These are phyloP conservation scores for Rhinopomastus cyanomelas DNA, from an alignment of 2,113 vertebrate genomes.

Conservation along the genomic window DNA sequence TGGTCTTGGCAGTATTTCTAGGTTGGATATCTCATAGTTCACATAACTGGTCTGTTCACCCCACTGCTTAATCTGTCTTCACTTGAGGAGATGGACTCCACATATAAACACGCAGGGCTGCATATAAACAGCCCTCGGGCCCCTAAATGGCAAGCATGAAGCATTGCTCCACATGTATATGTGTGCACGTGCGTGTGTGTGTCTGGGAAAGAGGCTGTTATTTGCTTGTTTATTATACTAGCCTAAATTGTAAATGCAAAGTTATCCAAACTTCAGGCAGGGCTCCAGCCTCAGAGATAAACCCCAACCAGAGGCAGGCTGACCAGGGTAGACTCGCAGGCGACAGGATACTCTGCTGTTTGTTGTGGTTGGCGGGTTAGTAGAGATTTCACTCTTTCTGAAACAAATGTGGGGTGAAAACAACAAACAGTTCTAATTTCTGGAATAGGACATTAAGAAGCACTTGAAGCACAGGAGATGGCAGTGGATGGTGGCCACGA, in stretches of 20 bases:
- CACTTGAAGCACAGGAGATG: rapidly evolving
- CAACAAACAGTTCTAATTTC: not conserved
- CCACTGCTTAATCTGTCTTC: conserved; percentile 65
- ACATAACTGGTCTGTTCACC: conserved; percentile 58
- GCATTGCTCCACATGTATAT: not conserved
- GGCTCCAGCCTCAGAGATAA: not conserved
- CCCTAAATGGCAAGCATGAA: not conserved
- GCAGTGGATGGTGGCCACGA: not conserved
- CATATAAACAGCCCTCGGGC: conserved; percentile 50
- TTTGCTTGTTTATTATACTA: not conserved
- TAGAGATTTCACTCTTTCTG: not conserved
- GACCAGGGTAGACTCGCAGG: not conserved
- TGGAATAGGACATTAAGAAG: not conserved
- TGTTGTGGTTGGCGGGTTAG: conserved; percentile 7
- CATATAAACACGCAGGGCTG: conserved; percentile 15
- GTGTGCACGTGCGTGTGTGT: not conserved
- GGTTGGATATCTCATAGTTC: conserved; percentile 59
- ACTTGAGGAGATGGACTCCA: conserved; percentile 60
- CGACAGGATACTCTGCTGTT: not conserved
- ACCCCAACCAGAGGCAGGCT: not conserved
- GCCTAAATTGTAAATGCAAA: not conserved
- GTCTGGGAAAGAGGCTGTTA: not conserved
- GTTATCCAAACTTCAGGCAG: not conserved
- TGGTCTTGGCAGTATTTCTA: conserved; percentile 53
- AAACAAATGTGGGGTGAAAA: not conserved